Evolutionary conservation across 2,797 vertebrate species (phyloP), one percentile per base, ranked within the genome.

Genomic region (Cyprinella venusta): DNA sequence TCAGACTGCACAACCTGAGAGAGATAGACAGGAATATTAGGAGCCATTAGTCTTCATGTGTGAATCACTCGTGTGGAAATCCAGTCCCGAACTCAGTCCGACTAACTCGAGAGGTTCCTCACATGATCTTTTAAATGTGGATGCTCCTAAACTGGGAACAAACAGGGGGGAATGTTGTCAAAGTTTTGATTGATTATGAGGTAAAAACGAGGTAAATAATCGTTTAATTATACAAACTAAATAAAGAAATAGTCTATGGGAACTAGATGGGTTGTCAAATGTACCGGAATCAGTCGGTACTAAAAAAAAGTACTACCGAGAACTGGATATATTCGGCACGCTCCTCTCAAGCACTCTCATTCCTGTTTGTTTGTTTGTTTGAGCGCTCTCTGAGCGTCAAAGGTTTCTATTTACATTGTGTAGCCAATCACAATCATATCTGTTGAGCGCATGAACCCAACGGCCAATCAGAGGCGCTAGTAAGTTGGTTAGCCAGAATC

Each of bases 1-100:
- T 95, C 84, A 95, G 89, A 79, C 93, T 92, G 90, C 93, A 95
- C 71, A 95, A 82, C 88, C 94, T 94, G 86, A 33, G 71, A 33
- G 24, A 82, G 42, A 42, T 8, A 42, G 42, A 42, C 2, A 42
- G 7, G 30, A 36, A 77, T 54, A 80, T 82, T 69, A 79, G 38
- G 8, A 54, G 15, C 42, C 18, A n/a, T 65, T 78, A 74, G 48
- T 76, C 3, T 13, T 59, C 21, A 15, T 61, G 5, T 2, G 45
- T 33, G n/a, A 76, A 70, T 24, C 40, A 16, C n/a, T 8, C 6
- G 40, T 18, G 8, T 64, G 4, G 63, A 0, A 33, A 21, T 33
- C 26, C 48, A 12, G 26, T 72, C 16, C 9, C 30, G 45, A 33
- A 10, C 26, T 7, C 36, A 70, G 16, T 45, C 13, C 9, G 68